phyloP scores from a whole-genome alignment of 1,140 invertebrate genomes.

The Phthorimaea operculella region DNA sequence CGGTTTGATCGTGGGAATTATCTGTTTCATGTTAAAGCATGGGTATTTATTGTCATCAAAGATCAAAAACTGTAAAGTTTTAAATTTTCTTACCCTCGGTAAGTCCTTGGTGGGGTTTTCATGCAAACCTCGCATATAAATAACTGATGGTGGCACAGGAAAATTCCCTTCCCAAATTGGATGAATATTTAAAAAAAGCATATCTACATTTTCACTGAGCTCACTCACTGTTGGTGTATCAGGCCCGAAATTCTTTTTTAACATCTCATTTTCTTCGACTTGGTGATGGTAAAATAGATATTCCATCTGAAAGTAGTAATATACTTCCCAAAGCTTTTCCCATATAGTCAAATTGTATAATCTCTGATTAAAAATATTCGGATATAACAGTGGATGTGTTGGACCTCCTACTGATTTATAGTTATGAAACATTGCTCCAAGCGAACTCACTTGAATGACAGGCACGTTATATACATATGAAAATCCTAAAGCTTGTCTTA shows the following conservation, averaged over 20 bases:
- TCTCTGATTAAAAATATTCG: conserved; percentile 17
- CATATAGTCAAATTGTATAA: conserved; percentile 5
- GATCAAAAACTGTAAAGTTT: too few species aligned
- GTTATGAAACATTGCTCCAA: conserved; percentile 19
- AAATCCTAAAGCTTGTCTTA: conserved; percentile 28
- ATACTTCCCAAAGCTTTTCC: background rate
- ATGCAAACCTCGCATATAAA: conserved; percentile 59
- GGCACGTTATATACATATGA: conserved; percentile 50
- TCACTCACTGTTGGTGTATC: conserved; percentile 40
- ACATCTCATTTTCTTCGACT: conserved; percentile 17
- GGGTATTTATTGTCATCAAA: too few species aligned
- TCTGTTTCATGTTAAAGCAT: too few species aligned
- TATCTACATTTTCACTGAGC: conserved; percentile 57
- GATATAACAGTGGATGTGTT: conserved; percentile 59
- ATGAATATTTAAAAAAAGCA: conserved; percentile 68
- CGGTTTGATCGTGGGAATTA: too few species aligned
- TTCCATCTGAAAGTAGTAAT: background rate
- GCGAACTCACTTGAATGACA: conserved; percentile 47
- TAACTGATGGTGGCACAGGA: conserved; percentile 55
- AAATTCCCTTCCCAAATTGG: conserved; percentile 49
- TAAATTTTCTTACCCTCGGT: conserved; percentile 25
- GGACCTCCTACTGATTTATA: conserved; percentile 51
- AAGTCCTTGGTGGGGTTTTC: conserved; percentile 37
- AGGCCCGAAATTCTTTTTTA: conserved; percentile 22
- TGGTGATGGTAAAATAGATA: background rate